Conservation (phyloP, 2,888 invertebrate genomes). For the Drosophila maculinotata region DNA sequence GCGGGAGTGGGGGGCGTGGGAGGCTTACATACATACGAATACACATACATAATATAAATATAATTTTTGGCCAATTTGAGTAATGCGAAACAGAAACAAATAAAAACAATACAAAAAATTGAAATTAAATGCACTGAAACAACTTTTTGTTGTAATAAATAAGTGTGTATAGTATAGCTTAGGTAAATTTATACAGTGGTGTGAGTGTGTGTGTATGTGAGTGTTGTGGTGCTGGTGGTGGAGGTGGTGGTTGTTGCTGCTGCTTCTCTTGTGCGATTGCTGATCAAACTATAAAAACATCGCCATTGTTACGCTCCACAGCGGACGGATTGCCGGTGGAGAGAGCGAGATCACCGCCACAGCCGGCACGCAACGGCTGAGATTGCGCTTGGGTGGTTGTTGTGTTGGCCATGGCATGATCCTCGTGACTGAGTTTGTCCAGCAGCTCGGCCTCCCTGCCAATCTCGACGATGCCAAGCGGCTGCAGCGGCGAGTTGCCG, state of each 20-base stretch:
- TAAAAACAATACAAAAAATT: slow-evolving; percentile 1
- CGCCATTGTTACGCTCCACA: slow-evolving; percentile 58
- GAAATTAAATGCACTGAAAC: slow-evolving; percentile 16
- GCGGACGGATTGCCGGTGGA: slow-evolving; percentile 27
- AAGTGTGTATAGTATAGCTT: slow-evolving; percentile 29
- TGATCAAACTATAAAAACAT: slow-evolving; percentile 70
- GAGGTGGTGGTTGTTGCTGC: background rate
- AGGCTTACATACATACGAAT: slow-evolving; percentile 28
- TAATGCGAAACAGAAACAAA: slow-evolving; percentile 30
- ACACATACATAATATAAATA: slow-evolving; percentile 41
- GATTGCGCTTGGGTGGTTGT: slow-evolving; percentile 21
- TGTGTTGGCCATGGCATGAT: slow-evolving; percentile 10
- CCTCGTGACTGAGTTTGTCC: slow-evolving; percentile 57
- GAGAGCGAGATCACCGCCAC: slow-evolving; percentile 48
- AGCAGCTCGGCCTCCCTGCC: slow-evolving; percentile 83
- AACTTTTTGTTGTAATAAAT: slow-evolving; percentile 39
- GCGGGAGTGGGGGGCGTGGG: background rate
- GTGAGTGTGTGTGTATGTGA: slow-evolving; percentile 11
- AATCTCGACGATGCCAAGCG: slow-evolving; percentile 83
- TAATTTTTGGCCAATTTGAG: slow-evolving; percentile 61
- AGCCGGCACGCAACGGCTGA: slow-evolving; percentile 51
- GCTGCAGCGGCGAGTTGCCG: slow-evolving; percentile 38
- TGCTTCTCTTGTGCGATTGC: slow-evolving; percentile 10
- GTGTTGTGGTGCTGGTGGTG: slow-evolving; percentile 3
- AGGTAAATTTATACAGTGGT: slow-evolving; percentile 50